Base-by-base conservation (phyloP, 2,113 vertebrate genomes). In the Eulemur rufifrons region DNA sequence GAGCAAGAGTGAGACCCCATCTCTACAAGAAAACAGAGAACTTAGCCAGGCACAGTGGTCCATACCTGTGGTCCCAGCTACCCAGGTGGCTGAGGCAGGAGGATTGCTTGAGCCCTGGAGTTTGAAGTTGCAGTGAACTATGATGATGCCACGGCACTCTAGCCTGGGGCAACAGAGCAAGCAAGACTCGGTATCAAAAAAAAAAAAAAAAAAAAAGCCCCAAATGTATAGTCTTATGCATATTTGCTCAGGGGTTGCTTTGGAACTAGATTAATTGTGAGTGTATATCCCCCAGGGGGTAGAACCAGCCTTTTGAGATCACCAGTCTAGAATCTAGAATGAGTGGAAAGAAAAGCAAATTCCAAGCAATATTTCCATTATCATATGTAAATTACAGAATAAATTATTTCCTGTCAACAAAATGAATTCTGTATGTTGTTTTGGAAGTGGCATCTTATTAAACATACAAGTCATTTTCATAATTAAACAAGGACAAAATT, bases 361-460 rank as follows among this genome's bases (percentile, higher is more conserved):
- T 96, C 92, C 96, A 98, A 96, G 80, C 89, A 63, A 94, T 95
- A 59, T 87, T 73, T 52, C 93, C 92, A 97, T 94, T 97, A 96
- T 21, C 96, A 94, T 94, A 96, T 56, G 86, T 95, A 97, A 98
- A 98, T 97, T 85, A 82, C 87, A 98, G 93, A 96, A 93, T 42
- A 97, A 96, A 96, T 94, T 39, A 97, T 97, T 95, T 96, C 86
- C 86, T 96, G 90, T 95, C 86, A 96, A 86, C 71, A 95, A 80
- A 97, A 78, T 18, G 88, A 97, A 56, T 95, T 84, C 82, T 15
- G 71, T 34, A 92, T 0, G 4, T 86, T 96, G 94, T 54, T 39
- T 73, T 82, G 81, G 88, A 89, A 96, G 50, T 27, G 78, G 84
- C 15, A 88, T 88, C 97, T 94, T 0, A 1, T 89, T 94, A 93